These are phyloP conservation scores for Drosophila neocordata DNA, from an alignment of 1,140 invertebrate species.

Conservation along the genomic window DNA sequence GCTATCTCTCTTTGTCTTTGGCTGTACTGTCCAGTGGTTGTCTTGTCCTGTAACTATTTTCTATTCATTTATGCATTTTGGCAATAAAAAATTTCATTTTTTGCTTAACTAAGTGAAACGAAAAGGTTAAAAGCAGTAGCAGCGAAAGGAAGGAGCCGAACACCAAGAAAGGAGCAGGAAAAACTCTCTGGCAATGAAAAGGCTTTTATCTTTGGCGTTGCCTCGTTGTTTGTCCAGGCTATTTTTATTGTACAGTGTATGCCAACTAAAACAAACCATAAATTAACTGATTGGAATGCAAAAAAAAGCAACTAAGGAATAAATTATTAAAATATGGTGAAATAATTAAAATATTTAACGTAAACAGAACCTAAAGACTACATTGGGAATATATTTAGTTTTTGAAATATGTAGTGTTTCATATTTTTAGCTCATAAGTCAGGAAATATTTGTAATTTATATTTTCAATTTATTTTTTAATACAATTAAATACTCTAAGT, in stretches of 20 bases:
- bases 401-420: no score
- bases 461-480: no score
- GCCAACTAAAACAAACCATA: background rate
- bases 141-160: constrained; percentile 5
- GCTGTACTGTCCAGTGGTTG: constrained; percentile 10
- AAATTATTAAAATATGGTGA: no score
- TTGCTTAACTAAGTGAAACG: constrained; percentile 80
- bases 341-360: no score
- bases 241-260: constrained; percentile 34
- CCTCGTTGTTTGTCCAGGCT: constrained; percentile 43
- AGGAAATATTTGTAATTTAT: no score
- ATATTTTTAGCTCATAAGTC: no score
- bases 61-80: constrained; percentile 80
- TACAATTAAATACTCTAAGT: no score
- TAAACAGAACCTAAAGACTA: no score
- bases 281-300: background rate
- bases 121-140: constrained; percentile 64
- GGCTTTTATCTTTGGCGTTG: constrained; percentile 65
- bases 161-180: constrained; percentile 25
- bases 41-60: constrained; percentile 66
- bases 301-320: no score
- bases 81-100: constrained; percentile 78
- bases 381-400: no score
- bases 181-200: constrained; percentile 32
- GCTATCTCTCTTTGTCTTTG: background rate